Evolutionary conservation across 2,888 invertebrate species (phyloP).

Genomic region (Lasioglossum pauxillum): DNA sequence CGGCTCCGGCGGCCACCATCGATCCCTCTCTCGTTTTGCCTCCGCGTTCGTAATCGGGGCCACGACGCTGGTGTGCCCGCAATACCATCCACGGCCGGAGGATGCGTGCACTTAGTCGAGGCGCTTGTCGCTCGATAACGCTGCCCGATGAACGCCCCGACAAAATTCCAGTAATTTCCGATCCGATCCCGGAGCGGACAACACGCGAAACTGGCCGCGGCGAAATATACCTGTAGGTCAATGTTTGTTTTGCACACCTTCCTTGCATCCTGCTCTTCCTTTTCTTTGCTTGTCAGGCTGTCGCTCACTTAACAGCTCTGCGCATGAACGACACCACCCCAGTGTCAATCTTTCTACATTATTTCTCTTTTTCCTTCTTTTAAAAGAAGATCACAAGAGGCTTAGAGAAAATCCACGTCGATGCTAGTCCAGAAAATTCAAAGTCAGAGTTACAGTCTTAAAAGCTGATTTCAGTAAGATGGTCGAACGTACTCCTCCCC

Average conservation of each 20-base stretch:
- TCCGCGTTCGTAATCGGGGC: not conserved
- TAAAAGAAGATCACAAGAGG: not conserved
- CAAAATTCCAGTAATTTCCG: constrained; percentile 13
- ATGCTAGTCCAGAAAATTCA: not conserved
- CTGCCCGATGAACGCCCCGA: constrained; percentile 47
- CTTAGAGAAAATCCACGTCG: not conserved
- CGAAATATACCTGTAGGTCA: not conserved
- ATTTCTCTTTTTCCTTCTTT: no score
- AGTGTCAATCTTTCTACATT: no score
- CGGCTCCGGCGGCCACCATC: constrained; percentile 17
- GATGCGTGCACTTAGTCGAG: constrained; percentile 52
- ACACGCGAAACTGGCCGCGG: not conserved
- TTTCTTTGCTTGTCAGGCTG: no score
- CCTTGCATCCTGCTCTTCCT: not conserved
- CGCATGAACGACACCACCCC: no score
- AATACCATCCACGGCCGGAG: not conserved
- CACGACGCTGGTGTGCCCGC: not conserved
- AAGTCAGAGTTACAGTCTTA: not conserved
- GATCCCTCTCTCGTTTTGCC: not conserved
- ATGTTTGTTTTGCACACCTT: not conserved
- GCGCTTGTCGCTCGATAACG: constrained; percentile 70
- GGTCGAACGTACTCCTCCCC: not conserved
- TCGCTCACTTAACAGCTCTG: no score
- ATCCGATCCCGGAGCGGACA: not conserved
- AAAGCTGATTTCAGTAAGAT: not conserved